These are phyloP conservation scores for Perca flavescens DNA, from an alignment of 2,113 vertebrate species.

Conservation along the genomic window DNA sequence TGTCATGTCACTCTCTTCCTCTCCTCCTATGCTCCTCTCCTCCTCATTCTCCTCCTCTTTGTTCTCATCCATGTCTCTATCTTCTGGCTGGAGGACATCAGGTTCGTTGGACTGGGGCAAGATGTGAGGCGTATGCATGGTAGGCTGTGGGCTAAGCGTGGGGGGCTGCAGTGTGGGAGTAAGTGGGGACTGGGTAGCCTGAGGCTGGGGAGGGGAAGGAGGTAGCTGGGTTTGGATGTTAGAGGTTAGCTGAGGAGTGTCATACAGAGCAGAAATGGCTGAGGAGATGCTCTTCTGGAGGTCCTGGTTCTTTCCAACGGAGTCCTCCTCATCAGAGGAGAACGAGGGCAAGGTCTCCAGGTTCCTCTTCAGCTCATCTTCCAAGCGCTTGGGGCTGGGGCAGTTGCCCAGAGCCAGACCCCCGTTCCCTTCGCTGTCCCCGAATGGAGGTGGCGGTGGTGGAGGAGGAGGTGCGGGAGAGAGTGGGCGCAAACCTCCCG, in stretches of 20 bases:
- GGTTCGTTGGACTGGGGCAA: constrained; percentile 76
- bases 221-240: constrained; percentile 69
- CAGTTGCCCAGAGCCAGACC: constrained; percentile 89
- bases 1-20: constrained; percentile 65
- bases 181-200: constrained; percentile 66
- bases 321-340: constrained; percentile 94
- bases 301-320: constrained; percentile 94
- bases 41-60: constrained; percentile 68
- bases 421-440: constrained; percentile 86
- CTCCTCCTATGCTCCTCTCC: constrained; percentile 59
- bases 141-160: constrained; percentile 77
- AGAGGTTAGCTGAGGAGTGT: constrained; percentile 87
- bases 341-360: constrained; percentile 94
- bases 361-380: constrained; percentile 94
- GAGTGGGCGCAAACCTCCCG: constrained; percentile 77
- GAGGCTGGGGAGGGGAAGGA: constrained; percentile 70
- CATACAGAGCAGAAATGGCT: constrained; percentile 93
- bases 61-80: constrained; percentile 66
- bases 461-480: constrained; percentile 80
- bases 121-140: constrained; percentile 68
- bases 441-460: constrained; percentile 74
- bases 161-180: constrained; percentile 72
- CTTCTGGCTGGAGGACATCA: constrained; percentile 75
- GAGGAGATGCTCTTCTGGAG: constrained; percentile 96
- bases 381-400: constrained; percentile 90